Evolutionary conservation across 1,140 invertebrate genomes (phyloP), one percentile per base, ranked within the genome.

Genomic region (Drosophila tropicalis): DNA sequence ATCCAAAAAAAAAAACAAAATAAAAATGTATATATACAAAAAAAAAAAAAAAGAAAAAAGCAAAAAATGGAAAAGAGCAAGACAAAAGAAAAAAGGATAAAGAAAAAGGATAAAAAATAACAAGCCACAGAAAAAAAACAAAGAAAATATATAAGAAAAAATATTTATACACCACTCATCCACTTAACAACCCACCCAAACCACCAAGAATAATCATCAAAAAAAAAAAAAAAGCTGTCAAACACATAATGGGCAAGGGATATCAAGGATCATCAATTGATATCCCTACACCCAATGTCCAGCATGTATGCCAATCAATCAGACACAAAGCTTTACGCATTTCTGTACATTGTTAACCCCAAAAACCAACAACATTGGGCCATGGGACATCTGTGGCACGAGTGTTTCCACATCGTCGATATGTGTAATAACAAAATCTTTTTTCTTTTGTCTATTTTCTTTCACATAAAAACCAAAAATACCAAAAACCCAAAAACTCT

Each of bases 381-480:
- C 72, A 70, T 32, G 54, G 64, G 51, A 69, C 40, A 67, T 15
- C 58, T 34, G 74, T 67, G 67, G 62, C 67, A 65, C 76, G 76
- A 63, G 22, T 29, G 29, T 40, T 65, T 17, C 63, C 15, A n/a
- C 25, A 79, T 79, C 83, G 72, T 89, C 84, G 84, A 84, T 70
- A 84, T 84, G 84, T 83, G 84, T 89, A 87, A 89, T 87, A 87
- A 87, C 83, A 44, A 87, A 84, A 70, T 77, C 72, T 87, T 87
- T 86, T 86, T 87, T 89, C 83, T 87, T 89, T 87, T 87, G 72
- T 87, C 83, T 87, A 89, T 71, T 86, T 86, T 86, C 83, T 85
- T 85, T 85, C 74, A 79, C 79, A 79, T 75, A 79, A 86, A 84
- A 84, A 82, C 67, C 63, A 72, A 74, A 82, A 66, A 67, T 70